Base-by-base conservation (phyloP, 2,113 vertebrate genomes). In the Gopherus evgoodei region DNA sequence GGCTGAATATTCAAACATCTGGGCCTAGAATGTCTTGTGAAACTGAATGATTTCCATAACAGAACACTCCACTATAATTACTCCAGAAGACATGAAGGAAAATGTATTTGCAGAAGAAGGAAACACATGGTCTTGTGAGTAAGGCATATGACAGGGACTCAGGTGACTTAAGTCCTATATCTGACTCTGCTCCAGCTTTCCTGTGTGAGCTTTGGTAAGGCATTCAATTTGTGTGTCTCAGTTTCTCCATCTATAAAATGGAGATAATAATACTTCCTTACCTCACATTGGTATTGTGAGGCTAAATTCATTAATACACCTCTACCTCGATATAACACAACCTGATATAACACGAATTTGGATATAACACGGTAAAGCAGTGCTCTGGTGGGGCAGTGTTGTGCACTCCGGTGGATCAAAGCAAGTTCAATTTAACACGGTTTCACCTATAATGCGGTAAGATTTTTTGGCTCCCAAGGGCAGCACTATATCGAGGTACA, bases 71-170 rank as follows among this genome's bases (percentile, higher is more conserved):
- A n/a, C 79, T 49, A 42, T 81, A 47, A 81, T 31, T 5, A 87
- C 82, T 91, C 54, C 79, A 75, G 81, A 91, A 29, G 8, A 65
- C 6, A 1, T 21, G 50, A 50, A 69, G 56, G 83, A 96, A 81
- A 84, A 72, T 11, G 56, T 56, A 84, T 31, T 87, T 72, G n/a
- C 35, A 86, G 12, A 11, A 7, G 42, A 86, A 10, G 47, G n/a
- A 93, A 94, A 2, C 8, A 83, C 38, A 1, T 90, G 75, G 12
- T 47, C 29, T n/a, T 91, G 27, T 17, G 90, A 82, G 65, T 4
- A 78, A 44, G 0, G 22, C 87, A 83, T 0, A 0, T 17, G 27
- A 16, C 25, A 80, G 1, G 31, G 57, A 17, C 16, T 27, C 11
- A 44, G 42, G 38, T 47, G 75, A 78, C 22, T 11, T 42, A 4